phyloP scores from a whole-genome alignment of 2,113 vertebrate genomes.

The Plecotus auritus region DNA sequence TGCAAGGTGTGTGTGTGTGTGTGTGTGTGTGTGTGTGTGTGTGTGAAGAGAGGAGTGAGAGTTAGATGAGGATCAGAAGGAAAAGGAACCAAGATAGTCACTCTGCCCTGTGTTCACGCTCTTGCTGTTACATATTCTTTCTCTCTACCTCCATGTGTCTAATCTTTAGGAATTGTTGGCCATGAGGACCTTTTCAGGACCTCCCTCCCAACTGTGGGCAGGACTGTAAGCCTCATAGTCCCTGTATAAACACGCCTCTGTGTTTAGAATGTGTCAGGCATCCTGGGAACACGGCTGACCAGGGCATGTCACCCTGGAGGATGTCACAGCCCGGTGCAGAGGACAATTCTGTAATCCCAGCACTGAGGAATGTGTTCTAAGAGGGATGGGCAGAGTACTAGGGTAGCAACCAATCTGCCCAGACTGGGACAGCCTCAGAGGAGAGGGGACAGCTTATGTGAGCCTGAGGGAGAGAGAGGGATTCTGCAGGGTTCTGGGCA shows the following conservation, averaged over 20 bases:
- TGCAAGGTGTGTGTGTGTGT: neutral
- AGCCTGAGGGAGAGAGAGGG: neutral
- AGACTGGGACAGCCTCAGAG: neutral
- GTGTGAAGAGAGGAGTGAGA: neutral
- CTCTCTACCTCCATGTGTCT: neutral
- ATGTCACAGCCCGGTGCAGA: neutral
- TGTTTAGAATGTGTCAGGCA: neutral
- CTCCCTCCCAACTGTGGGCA: too few relatives aligned
- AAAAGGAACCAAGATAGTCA: neutral
- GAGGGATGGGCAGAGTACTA: neutral
- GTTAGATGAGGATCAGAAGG: neutral
- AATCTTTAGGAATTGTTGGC: neutral
- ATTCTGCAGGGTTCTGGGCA: neutral
- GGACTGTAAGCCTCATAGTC: neutral
- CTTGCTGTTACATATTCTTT: accelerated
- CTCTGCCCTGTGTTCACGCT: neutral
- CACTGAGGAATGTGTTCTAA: accelerated
- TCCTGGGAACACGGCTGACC: neutral
- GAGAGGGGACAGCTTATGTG: accelerated
- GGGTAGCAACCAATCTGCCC: neutral
- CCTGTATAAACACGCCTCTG: neutral
- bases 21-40: neutral
- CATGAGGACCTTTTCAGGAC: neutral
- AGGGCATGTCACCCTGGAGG: neutral
- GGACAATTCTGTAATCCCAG: neutral